Percentiles rank a stretch among this genome's conserved stretches.
Conservation (phyloP, 92 coral and sea anemone species). For the Chrysogorgia sp. region DNA sequence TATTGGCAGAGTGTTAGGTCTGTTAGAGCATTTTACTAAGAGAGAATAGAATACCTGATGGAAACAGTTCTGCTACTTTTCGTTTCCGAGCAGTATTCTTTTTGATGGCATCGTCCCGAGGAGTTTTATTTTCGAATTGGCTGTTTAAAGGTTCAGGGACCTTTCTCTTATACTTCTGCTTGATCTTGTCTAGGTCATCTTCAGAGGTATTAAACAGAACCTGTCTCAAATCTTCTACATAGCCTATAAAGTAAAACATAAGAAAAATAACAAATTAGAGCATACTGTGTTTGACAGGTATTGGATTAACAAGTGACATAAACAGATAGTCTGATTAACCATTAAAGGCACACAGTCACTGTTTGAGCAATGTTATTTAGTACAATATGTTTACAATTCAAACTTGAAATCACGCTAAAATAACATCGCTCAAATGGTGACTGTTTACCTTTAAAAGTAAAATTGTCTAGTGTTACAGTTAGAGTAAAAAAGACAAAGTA, state of each 20-base stretch:
- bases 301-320: too few species aligned
- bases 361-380: neutral
- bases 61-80: too few species aligned
- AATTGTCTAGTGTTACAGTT: too few species aligned
- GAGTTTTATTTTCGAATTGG: neutral
- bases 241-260: slow-evolving; percentile 18
- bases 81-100: slow-evolving; percentile 35
- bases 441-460: too few species aligned
- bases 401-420: too few species aligned
- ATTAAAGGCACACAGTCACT: too few species aligned
- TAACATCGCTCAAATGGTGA: too few species aligned
- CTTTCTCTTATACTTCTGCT: slow-evolving; percentile 5
- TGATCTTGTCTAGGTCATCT: slow-evolving; percentile 14
- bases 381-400: too few species aligned
- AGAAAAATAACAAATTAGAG: neutral
- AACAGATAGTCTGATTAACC: too few species aligned
- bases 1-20: slow-evolving; percentile 9
- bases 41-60: too few species aligned
- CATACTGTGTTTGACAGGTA: too few species aligned
- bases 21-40: too few species aligned
- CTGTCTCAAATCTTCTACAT: slow-evolving; percentile 29
- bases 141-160: slow-evolving; percentile 11
- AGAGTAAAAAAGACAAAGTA: neutral
- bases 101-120: slow-evolving; percentile 34
- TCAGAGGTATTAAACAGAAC: slow-evolving; percentile 4